A percentile compares a stretch with the other conserved stretches of the same genome.
phyloP scores from a whole-genome alignment of 2,797 vertebrate genomes.

The Lepus townsendii region DNA sequence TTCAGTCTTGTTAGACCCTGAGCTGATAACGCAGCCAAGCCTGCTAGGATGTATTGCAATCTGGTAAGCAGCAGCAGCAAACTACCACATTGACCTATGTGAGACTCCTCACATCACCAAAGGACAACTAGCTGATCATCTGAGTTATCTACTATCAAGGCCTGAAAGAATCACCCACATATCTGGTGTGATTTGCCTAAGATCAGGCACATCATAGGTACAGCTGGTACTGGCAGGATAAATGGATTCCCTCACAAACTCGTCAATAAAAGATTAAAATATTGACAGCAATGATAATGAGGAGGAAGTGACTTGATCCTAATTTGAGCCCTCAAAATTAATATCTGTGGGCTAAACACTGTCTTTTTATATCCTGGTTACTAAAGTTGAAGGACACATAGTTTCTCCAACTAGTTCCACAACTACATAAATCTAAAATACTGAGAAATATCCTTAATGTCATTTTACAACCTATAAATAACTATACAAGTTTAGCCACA shows the following conservation, averaged over 20 bases:
- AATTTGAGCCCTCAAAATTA: neutral
- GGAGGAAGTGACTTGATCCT: neutral
- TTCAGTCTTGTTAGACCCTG: neutral
- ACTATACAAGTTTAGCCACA: neutral
- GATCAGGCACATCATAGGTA: no score
- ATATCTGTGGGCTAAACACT: neutral
- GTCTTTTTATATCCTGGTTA: neutral
- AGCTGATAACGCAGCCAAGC: neutral
- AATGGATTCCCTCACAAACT: neutral
- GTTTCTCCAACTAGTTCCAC: conserved; percentile 2
- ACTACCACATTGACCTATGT: neutral
- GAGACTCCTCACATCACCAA: neutral
- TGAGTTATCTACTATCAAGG: neutral
- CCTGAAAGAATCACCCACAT: neutral
- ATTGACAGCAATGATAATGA: neutral
- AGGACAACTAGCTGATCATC: neutral
- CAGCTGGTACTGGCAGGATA: neutral
- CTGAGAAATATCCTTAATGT: neutral
- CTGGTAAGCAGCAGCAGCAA: neutral
- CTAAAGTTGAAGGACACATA: neutral
- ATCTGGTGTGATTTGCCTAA: neutral
- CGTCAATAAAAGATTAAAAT: neutral
- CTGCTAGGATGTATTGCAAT: neutral
- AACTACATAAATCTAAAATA: neutral
- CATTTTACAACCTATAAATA: conserved; percentile 39